These are phyloP conservation scores for Equus przewalskii DNA, from an alignment of 2,113 vertebrate species.

Conservation along the genomic window DNA sequence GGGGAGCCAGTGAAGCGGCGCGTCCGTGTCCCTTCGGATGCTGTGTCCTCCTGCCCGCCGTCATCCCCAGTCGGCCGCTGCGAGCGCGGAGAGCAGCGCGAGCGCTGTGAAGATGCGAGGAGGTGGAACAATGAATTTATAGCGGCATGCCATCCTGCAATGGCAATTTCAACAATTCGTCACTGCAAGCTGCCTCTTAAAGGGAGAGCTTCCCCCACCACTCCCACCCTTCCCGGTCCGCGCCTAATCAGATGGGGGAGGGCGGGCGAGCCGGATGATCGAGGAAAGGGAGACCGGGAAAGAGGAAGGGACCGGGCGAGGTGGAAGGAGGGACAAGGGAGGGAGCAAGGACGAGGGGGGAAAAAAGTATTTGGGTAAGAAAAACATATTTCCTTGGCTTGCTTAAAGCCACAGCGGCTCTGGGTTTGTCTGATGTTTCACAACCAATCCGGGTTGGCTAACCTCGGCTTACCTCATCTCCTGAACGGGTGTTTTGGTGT, in stretches of 20 bases:
- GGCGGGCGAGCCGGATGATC: conserved; percentile 55
- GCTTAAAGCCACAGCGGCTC: conserved; percentile 78
- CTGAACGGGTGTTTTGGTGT: conserved; percentile 73
- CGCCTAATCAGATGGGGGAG: conserved; percentile 88
- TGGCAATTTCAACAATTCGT: conserved; percentile 93
- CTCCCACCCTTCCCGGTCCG: conserved; percentile 88
- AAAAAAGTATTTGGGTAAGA: conserved; percentile 55
- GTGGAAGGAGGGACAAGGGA: conserved; percentile 59
- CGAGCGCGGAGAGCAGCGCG: conserved; percentile 88
- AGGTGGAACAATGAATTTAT: conserved; percentile 94
- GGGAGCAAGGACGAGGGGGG: background rate
- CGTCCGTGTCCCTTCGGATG: conserved; percentile 86
- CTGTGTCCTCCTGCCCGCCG: conserved; percentile 79
- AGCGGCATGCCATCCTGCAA: conserved; percentile 92
- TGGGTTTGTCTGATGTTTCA: conserved; percentile 72
- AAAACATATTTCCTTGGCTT: conserved; percentile 77
- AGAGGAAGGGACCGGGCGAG: conserved; percentile 60
- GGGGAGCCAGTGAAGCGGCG: conserved; percentile 84
- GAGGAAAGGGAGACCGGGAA: conserved; percentile 60
- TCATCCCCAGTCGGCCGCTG: conserved; percentile 89
- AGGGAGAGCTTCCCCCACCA: conserved; percentile 90
- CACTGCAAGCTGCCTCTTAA: conserved; percentile 92
- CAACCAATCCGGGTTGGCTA: conserved; percentile 72
- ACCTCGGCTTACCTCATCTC: conserved; percentile 81
- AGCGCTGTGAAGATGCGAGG: conserved; percentile 92